Conservation (phyloP, 2,113 vertebrate genomes). For the Hippocampus guttulatus region DNA sequence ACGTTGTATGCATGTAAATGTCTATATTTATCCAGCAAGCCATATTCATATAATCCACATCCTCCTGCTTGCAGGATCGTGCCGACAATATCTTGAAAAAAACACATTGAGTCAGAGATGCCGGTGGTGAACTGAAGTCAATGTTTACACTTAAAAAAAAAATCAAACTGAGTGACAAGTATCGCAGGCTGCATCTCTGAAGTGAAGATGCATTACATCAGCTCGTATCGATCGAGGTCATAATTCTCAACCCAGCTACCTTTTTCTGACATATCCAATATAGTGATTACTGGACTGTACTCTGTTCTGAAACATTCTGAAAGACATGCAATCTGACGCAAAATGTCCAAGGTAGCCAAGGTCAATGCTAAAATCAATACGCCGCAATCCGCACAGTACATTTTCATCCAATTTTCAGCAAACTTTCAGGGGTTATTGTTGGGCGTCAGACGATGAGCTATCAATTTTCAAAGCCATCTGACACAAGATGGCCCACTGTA, state of each 20-base stretch:
- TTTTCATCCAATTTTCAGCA: neutral
- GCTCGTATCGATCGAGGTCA: neutral
- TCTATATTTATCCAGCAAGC: neutral
- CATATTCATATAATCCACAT: conserved; percentile 9
- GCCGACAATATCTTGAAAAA: conserved; percentile 36
- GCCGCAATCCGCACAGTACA: neutral
- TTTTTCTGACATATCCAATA: neutral
- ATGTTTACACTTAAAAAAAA: conserved; percentile 52
- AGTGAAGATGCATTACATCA: conserved; percentile 30
- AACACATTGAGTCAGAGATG: conserved; percentile 56
- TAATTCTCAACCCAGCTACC: neutral
- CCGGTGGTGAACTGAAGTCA: conserved; percentile 66
- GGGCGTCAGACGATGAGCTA: neutral
- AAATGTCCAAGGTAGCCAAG: neutral
- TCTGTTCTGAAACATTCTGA: neutral
- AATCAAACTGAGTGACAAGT: conserved; percentile 46
- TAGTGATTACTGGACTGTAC: neutral
- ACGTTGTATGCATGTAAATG: neutral
- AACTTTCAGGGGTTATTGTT: neutral
- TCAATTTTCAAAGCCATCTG: neutral
- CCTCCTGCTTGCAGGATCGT: conserved; percentile 23
- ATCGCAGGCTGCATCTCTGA: conserved; percentile 26
- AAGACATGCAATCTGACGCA: neutral
- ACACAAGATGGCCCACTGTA: neutral
- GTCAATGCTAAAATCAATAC: neutral